Base-by-base conservation (phyloP, 1,140 invertebrate genomes). In the Diachasmimorpha longicaudata region DNA sequence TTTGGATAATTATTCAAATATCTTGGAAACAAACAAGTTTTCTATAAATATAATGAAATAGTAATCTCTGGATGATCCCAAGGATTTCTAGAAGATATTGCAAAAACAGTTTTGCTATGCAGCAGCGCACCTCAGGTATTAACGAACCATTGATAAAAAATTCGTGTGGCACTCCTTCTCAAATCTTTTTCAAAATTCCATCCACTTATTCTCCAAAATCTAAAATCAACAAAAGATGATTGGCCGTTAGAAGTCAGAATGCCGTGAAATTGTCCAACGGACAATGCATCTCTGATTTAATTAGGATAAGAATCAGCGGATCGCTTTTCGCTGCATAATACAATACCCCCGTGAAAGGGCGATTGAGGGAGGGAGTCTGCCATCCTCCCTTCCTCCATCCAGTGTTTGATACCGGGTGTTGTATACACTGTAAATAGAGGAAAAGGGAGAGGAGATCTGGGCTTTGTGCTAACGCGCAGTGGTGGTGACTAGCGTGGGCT, bases 231-330 rank as follows among this genome's bases (percentile, higher is more conserved):
- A 42, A 42, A 42, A 42, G 39, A 42, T 31, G 31, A 31, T 42
- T 42, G 11, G 1, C 13, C 39, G 39, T 42, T 42, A 1, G 39
- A 39, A 13, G 13, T 10, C 39, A 42, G 39, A 42, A 42, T 9
- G 39, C 58, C 58, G 58, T 63, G 58, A 63, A 63, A 63, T 63
- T 63, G 19, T 74, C 80, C 79, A 80, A 80, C 77, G 74, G 70
- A 67, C 66, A 72, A 48, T 72, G 37, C 74, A 25, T 16, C 44
- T 39, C 74, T 48, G 79, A 69, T 82, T 81, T 82, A 81, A 82
- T 82, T 81, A 79, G 80, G 81, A 83, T 80, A 81, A 80, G 79
- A 80, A 80, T 79, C 58, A 74, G 69, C 73, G 48, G 66, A 74
- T 69, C 44, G 66, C 58, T 66, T 68, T 37, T 72, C 36, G 52